Percentiles rank a stretch among this genome's conserved stretches.
These are phyloP conservation scores for Elysia chlorotica DNA, from an alignment of 1,140 invertebrate species.

Conservation along the genomic window DNA sequence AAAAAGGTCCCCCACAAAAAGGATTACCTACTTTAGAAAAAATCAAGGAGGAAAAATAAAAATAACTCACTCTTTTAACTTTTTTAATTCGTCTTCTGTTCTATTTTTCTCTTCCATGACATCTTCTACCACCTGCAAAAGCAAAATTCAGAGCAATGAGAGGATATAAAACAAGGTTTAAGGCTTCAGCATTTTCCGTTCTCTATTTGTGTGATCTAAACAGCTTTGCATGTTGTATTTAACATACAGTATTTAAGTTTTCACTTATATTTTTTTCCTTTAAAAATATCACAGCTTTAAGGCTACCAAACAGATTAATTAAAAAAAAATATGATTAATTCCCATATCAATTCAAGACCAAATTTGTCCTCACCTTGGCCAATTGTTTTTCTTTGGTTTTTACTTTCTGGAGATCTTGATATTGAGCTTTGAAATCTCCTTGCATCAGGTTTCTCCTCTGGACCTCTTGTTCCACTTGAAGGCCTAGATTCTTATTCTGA, in stretches of 20 bases:
- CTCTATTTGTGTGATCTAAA: no score
- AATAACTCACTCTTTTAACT: constrained; percentile 72
- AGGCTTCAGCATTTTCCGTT: no score
- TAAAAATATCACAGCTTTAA: no score
- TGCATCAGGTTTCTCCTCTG: constrained; percentile 75
- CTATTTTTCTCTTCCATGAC: constrained; percentile 74
- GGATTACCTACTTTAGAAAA: no score
- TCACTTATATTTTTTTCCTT: no score
- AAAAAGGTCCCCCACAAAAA: no score
- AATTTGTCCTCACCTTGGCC: constrained; percentile 51
- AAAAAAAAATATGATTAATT: no score
- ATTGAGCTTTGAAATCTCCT: constrained; percentile 74
- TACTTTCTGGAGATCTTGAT: constrained; percentile 74
- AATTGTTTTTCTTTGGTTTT: constrained; percentile 79
- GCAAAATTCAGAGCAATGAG: background rate
- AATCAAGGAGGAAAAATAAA: background rate
- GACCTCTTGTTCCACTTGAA: constrained; percentile 88
- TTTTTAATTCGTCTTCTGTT: constrained; percentile 81
- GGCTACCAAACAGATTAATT: no score
- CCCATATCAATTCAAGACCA: no score
- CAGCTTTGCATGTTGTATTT: no score
- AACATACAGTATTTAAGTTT: no score
- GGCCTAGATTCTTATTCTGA: constrained; percentile 74
- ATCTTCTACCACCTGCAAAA: constrained; percentile 71
- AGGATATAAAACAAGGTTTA: no score